These are phyloP conservation scores for Drosophila anomalata DNA, from an alignment of 2,888 invertebrate genomes.

Conservation along the genomic window DNA sequence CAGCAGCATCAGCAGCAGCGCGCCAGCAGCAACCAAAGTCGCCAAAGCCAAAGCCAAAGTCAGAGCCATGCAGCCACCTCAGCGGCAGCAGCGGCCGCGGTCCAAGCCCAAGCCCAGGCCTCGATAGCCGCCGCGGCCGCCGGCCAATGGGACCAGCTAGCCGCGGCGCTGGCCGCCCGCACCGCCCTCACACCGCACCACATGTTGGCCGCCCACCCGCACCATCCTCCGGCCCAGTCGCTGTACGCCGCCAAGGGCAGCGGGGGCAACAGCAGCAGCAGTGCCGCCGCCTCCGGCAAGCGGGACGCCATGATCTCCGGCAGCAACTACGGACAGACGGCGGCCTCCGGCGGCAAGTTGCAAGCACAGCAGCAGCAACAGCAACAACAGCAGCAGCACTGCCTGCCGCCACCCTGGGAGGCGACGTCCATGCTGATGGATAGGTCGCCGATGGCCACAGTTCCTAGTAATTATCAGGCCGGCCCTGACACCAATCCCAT, in stretches of 20 bases:
- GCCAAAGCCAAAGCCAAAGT: conserved; percentile 75
- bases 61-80: conserved; percentile 61
- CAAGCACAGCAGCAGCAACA: conserved; percentile 73
- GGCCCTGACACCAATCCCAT: conserved; percentile 83
- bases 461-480: conserved; percentile 84
- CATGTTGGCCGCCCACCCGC: conserved; percentile 56
- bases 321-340: conserved; percentile 66
- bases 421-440: conserved; percentile 79
- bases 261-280: conserved; percentile 40
- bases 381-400: conserved; percentile 46
- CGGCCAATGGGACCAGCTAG: conserved; percentile 82
- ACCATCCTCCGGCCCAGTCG: conserved; percentile 37
- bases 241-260: conserved; percentile 72
- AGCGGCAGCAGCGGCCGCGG: conserved; percentile 59
- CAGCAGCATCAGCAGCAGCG: conserved; percentile 74
- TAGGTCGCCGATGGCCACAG: conserved; percentile 84
- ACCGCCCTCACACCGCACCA: conserved; percentile 75
- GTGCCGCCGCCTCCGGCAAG: conserved; percentile 70
- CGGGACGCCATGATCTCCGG: conserved; percentile 84
- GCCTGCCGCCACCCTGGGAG: conserved; percentile 72
- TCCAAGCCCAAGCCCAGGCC: conserved; percentile 48
- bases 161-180: conserved; percentile 79
- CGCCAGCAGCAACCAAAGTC: conserved; percentile 80
- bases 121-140: conserved; percentile 63
- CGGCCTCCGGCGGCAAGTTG: conserved; percentile 27